phyloP scores from a whole-genome alignment of 1,140 invertebrate species.

The Zaprionus capensis region DNA sequence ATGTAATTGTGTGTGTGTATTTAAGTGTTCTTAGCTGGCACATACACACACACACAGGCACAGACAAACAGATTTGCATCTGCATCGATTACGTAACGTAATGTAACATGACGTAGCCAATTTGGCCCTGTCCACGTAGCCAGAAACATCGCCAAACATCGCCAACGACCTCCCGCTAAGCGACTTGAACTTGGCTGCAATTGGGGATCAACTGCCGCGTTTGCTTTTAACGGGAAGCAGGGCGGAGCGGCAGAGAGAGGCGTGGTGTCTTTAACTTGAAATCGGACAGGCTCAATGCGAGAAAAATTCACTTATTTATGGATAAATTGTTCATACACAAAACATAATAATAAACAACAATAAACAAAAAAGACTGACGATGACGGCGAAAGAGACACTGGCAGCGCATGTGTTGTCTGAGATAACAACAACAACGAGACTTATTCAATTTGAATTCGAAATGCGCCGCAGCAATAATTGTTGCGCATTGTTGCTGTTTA shows the following conservation, averaged over 20 bases:
- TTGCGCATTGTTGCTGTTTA: conserved; percentile 40
- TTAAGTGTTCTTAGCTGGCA: not conserved
- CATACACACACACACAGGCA: not conserved
- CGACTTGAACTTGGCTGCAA: conserved; percentile 48
- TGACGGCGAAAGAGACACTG: conserved; percentile 14
- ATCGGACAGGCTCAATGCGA: conserved; percentile 51
- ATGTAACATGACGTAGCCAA: not conserved
- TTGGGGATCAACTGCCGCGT: conserved; percentile 26
- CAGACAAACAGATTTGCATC: conserved; percentile 2
- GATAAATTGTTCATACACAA: conserved; percentile 44
- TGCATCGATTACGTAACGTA: conserved; percentile 8
- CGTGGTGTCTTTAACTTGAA: conserved; percentile 38
- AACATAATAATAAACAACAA: conserved; percentile 10
- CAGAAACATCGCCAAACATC: conserved; percentile 29
- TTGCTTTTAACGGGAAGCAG: not conserved
- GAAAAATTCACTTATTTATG: conserved; percentile 65
- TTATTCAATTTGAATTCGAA: conserved; percentile 51
- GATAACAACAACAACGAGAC: not conserved
- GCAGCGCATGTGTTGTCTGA: conserved; percentile 1
- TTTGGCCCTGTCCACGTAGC: not conserved
- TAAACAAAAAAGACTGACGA: conserved; percentile 35
- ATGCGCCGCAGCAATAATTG: conserved; percentile 53
- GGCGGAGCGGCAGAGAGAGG: not conserved
- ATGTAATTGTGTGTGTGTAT: not conserved
- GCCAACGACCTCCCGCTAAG: conserved; percentile 37